Evolutionary conservation across 1,140 invertebrate species (phyloP), one percentile per base, ranked within the genome.

Genomic region (Rhizoglyphus robini): DNA sequence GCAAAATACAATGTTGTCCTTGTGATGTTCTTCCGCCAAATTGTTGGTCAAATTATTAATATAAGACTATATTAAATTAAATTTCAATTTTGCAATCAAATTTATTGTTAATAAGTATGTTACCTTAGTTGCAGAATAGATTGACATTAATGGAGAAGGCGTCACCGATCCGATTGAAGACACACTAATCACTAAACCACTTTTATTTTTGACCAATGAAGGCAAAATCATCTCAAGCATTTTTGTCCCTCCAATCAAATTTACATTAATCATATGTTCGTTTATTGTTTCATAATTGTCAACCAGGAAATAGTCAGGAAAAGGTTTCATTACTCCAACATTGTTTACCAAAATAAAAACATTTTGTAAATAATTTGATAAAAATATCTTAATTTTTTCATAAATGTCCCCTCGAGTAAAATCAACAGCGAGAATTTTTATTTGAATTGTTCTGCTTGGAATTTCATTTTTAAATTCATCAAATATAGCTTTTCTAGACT

Each of bases 1-100:
- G n/a, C n/a, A n/a, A n/a, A n/a, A n/a, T n/a, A n/a, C n/a, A n/a
- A 96, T 84, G 3, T 90, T 90, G 64, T 82, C 80, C 4, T 81
- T 80, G 18, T 76, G 8, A 27, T 51, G 25, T 51, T 51, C 49
- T 5, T 8, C 8, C n/a, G 18, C 8, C 25, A 51, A 27, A 8
- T 11, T 20, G 11, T 27, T n/a, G 20, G 5, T 20, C 49, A 51
- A 27, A 20, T 51, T 20, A 27, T 51, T 27, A 5, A 51, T 51
- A 27, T 51, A 51, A 5, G 25, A n/a, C 23, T 51, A 13, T n/a
- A 23, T 20, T n/a, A n/a, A n/a, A n/a, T n/a, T n/a, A n/a, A n/a
- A n/a, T n/a, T n/a, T n/a, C n/a, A n/a, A n/a, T n/a, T n/a, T n/a
- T n/a, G n/a, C n/a, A n/a, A n/a, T n/a, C n/a, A n/a, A n/a, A n/a